Evolutionary conservation across 2,888 invertebrate genomes (phyloP).

Genomic region (Sialis fuliginosa): DNA sequence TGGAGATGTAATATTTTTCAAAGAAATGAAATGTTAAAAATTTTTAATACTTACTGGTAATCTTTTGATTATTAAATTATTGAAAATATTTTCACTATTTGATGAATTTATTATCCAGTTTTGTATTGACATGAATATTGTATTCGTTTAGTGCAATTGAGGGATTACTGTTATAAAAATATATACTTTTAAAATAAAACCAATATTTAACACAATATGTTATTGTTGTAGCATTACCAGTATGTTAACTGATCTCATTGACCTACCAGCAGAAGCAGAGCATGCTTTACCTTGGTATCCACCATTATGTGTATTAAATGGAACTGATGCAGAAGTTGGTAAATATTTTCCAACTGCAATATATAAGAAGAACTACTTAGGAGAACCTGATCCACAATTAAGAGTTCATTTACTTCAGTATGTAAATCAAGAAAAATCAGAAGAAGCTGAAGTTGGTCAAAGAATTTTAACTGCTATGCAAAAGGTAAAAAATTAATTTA

Average conservation of each 20-base stretch:
- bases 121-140: too few relatives aligned
- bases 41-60: too few relatives aligned
- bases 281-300: conserved; percentile 65
- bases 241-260: conserved; percentile 42
- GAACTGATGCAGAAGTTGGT: conserved; percentile 15
- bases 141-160: neutral
- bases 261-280: conserved; percentile 36
- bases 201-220: too few relatives aligned
- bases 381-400: conserved; percentile 16
- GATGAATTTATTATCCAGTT: too few relatives aligned
- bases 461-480: conserved; percentile 53
- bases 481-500: conserved; percentile 27
- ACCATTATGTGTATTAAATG: conserved; percentile 38
- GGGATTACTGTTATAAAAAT: neutral
- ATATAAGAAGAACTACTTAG: conserved; percentile 13
- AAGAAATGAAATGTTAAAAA: too few relatives aligned
- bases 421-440: conserved; percentile 22
- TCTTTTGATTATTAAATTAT: too few relatives aligned
- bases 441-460: conserved; percentile 61
- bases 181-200: too few relatives aligned
- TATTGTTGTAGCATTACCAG: conserved; percentile 25
- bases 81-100: too few relatives aligned
- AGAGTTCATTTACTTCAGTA: conserved; percentile 20
- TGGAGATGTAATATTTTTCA: too few relatives aligned
- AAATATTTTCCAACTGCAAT: conserved; percentile 23